phyloP scores from a whole-genome alignment of 2,888 invertebrate genomes.

The Elegia similella region DNA sequence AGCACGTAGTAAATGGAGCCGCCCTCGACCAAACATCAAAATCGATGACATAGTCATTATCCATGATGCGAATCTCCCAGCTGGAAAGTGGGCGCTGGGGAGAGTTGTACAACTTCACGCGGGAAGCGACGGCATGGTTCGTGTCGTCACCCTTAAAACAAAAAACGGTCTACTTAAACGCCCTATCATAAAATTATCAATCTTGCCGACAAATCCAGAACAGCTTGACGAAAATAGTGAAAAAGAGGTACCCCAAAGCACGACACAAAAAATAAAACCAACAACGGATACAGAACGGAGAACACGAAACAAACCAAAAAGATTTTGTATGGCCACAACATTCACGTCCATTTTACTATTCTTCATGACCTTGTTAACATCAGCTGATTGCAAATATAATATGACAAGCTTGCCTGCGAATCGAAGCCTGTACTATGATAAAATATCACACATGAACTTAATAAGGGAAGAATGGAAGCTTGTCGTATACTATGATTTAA shows the following conservation, averaged over 20 bases:
- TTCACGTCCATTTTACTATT: background rate
- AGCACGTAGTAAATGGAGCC: no score
- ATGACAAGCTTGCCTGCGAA: background rate
- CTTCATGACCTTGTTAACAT: background rate
- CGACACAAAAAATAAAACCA: background rate
- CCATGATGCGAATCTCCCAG: no score
- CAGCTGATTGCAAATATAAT: background rate
- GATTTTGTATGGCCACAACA: background rate
- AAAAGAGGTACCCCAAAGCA: no score
- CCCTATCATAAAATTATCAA: no score
- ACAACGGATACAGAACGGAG: background rate
- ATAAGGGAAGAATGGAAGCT: background rate
- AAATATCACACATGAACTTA: slow-evolving; percentile 1
- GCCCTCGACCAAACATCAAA: no score
- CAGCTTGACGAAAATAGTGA: no score
- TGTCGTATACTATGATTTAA: background rate
- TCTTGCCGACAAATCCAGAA: no score
- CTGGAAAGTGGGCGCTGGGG: no score
- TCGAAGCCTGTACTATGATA: background rate
- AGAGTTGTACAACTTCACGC: no score
- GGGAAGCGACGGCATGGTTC: no score
- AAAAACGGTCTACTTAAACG: background rate
- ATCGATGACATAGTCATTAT: no score
- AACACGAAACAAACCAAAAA: background rate
- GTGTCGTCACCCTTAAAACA: no score